Base-by-base conservation (phyloP, 64 coral and sea anemone species). In the Montipora sp. region DNA sequence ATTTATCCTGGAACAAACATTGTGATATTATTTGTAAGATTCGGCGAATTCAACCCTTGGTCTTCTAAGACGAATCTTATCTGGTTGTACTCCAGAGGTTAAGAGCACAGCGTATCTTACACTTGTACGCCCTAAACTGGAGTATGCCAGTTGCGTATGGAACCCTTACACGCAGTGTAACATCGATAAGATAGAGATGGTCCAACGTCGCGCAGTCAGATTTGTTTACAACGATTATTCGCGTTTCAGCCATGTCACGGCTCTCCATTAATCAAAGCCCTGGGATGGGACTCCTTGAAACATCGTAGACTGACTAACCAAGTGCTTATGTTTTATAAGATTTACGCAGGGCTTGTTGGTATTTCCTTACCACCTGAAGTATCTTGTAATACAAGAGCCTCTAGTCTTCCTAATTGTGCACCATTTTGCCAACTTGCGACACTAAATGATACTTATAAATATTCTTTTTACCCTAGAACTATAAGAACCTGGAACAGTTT, bases 11-110 rank as follows among this genome's bases (percentile, higher is more conserved):
- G 89, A 55, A 55, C 51, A 10, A 55, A 55, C 51, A 3, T 55
- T 55, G 3, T 55, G 51, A 55, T 55, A 55, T 4, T 55, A 55
- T 55, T 55, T 92, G 90, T 65, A 47, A 75, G 79, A 92, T 84
- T 36, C 27, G 67, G 90, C 77, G 76, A 92, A 92, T 92, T 83
- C 68, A 75, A 84, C 90, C 83, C 73, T 92, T 87, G 90, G 90
- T 55, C 49, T 92, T 79, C 7, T 87, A 43, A 77, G 74, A 92
- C 73, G 75, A 53, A 87, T 92, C 47, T 44, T 87, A 85, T 84
- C 81, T 93, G 82, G 83, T 36, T 93, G 91, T 87, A 69, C 83
- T 49, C 79, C 89, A 36, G 16, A 91, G 59, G 79, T 75, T 23
- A 91, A 91, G 63, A 83, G 71, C 63, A 83, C 77, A 81, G 77